phyloP scores from a whole-genome alignment of 2,888 invertebrate species.

The Capitulum mitella region DNA sequence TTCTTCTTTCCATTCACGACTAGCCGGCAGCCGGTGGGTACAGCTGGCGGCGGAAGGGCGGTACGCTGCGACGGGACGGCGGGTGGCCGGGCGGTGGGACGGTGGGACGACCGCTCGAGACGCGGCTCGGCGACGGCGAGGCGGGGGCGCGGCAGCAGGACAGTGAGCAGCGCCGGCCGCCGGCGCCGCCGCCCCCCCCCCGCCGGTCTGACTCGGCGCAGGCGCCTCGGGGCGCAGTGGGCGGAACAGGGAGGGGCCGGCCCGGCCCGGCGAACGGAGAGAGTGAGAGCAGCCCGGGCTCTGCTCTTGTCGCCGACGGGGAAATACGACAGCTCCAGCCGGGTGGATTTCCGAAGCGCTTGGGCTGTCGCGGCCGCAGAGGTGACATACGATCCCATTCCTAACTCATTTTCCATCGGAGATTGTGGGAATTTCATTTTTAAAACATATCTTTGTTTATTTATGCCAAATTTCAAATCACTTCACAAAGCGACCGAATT shows the following conservation, averaged over 20 bases:
- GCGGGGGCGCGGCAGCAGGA: neutral
- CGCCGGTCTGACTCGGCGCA: neutral
- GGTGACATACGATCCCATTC: too few relatives aligned
- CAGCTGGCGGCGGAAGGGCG: neutral
- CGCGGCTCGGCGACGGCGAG: neutral
- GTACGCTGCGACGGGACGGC: too few relatives aligned
- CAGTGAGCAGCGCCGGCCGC: neutral
- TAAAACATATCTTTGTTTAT: too few relatives aligned
- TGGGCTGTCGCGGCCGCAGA: too few relatives aligned
- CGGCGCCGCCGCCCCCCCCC: neutral
- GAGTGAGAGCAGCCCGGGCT: too few relatives aligned
- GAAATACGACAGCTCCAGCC: too few relatives aligned
- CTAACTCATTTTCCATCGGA: too few relatives aligned
- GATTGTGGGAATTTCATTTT: too few relatives aligned
- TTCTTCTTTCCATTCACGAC: conserved; percentile 23
- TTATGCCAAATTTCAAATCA: too few relatives aligned
- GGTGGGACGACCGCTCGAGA: neutral
- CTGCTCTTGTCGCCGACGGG: too few relatives aligned
- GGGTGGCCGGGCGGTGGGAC: neutral
- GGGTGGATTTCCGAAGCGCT: too few relatives aligned
- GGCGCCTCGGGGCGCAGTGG: neutral
- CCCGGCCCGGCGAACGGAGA: neutral
- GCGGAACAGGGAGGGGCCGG: neutral
- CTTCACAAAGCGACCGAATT: too few relatives aligned
- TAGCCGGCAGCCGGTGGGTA: neutral